Conservation (phyloP, 2,113 vertebrate species). For the Gavia stellata region DNA sequence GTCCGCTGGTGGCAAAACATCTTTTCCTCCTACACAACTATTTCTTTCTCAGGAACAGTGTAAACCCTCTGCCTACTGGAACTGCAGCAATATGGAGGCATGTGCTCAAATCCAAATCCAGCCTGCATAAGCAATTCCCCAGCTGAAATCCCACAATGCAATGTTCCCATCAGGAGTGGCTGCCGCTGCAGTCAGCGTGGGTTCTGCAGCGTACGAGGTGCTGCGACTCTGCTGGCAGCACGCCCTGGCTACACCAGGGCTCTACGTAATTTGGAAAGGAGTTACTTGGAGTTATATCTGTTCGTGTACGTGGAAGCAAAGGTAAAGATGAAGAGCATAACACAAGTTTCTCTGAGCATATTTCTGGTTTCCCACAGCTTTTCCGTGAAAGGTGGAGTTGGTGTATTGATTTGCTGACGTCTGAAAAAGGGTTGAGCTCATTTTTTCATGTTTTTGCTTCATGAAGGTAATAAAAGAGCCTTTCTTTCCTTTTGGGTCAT, state of each 20-base stretch:
- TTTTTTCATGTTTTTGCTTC: slow-evolving; percentile 24
- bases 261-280: neutral
- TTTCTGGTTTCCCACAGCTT: neutral
- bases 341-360: neutral
- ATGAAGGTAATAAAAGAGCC: neutral
- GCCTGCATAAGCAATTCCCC: neutral
- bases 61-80: neutral
- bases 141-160: neutral
- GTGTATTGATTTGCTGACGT: slow-evolving; percentile 6
- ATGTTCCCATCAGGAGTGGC: fast-evolving
- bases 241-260: fast-evolving
- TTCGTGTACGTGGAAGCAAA: neutral
- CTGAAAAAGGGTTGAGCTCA: neutral
- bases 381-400: neutral
- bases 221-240: fast-evolving
- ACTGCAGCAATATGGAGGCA: neutral
- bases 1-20: neutral
- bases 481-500: neutral
- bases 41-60: neutral
- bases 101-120: neutral
- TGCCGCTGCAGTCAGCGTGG: fast-evolving
- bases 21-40: neutral
- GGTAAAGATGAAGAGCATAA: neutral
- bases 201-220: fast-evolving
- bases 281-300: neutral